A percentile compares a stretch with the other conserved stretches of the same genome.
phyloP scores from a whole-genome alignment of 2,797 vertebrate genomes.

The Aotus griseimembra region DNA sequence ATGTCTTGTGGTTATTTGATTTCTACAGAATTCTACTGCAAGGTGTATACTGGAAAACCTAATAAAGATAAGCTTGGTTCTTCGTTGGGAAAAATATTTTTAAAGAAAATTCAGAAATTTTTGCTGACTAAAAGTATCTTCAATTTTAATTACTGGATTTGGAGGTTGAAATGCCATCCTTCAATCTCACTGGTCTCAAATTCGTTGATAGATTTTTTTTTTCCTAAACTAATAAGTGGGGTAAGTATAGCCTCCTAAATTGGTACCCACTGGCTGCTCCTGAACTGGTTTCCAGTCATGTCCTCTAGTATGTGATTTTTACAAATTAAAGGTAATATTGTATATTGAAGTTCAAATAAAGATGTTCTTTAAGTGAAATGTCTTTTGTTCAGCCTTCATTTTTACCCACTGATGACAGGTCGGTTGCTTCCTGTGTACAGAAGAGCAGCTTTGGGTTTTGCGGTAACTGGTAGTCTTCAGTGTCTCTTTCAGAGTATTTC shows the following conservation, averaged over 20 bases:
- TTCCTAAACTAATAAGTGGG: constrained; percentile 71
- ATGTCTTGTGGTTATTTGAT: background rate
- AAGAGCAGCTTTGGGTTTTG: background rate
- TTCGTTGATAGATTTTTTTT: constrained; percentile 58
- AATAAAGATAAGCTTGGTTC: background rate
- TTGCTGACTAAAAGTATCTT: constrained; percentile 2
- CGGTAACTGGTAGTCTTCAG: background rate
- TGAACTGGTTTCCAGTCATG: constrained; percentile 77
- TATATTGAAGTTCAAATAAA: constrained; percentile 88
- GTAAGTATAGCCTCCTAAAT: constrained; percentile 74
- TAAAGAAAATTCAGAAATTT: constrained; percentile 46
- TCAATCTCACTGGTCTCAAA: constrained; percentile 80
- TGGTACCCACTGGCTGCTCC: constrained; percentile 80
- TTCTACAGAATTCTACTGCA: background rate
- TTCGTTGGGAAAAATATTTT: background rate
- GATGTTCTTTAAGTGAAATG: constrained; percentile 86
- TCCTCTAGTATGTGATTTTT: constrained; percentile 86
- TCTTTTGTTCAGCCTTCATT: constrained; percentile 37
- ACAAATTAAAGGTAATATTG: constrained; percentile 86
- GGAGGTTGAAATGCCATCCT: constrained; percentile 78
- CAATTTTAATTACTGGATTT: constrained; percentile 71
- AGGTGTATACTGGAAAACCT: background rate
- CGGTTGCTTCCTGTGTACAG: background rate
- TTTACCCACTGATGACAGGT: background rate
- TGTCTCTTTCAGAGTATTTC: background rate